These are phyloP conservation scores for Caiman crocodilus DNA, from an alignment of 2,797 vertebrate genomes.

Conservation along the genomic window DNA sequence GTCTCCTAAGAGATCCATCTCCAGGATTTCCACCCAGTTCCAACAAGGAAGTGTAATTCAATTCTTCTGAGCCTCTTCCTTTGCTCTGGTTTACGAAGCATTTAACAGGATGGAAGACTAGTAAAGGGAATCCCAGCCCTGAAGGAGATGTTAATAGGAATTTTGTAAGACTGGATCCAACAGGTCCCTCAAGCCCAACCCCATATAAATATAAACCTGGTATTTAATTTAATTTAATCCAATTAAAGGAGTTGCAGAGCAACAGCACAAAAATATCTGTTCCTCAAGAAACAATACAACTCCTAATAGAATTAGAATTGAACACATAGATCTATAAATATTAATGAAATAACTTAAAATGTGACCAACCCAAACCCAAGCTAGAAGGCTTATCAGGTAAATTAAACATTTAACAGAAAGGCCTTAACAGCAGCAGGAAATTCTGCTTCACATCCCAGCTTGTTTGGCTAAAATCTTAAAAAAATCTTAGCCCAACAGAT, in stretches of 20 bases:
- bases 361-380: not conserved
- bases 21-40: constrained; percentile 74
- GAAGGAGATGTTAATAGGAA: constrained; percentile 73
- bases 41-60: constrained; percentile 78
- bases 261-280: not conserved
- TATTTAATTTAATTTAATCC: not conserved
- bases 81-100: constrained; percentile 70
- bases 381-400: not conserved
- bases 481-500: not conserved
- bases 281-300: not conserved
- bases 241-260: not conserved
- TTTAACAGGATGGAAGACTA: constrained; percentile 73
- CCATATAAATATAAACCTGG: constrained; percentile 1
- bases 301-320: not conserved
- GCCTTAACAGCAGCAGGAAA: not conserved
- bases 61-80: constrained; percentile 75
- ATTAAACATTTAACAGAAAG: not conserved
- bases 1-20: constrained; percentile 76
- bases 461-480: not conserved
- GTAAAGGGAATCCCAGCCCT: constrained; percentile 77
- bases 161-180: constrained; percentile 35
- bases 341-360: not conserved
- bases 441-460: not conserved
- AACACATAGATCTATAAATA: not conserved
- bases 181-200: not conserved